Evolutionary conservation across 2,797 vertebrate species (phyloP).

Genomic region (Salarias fasciatus): DNA sequence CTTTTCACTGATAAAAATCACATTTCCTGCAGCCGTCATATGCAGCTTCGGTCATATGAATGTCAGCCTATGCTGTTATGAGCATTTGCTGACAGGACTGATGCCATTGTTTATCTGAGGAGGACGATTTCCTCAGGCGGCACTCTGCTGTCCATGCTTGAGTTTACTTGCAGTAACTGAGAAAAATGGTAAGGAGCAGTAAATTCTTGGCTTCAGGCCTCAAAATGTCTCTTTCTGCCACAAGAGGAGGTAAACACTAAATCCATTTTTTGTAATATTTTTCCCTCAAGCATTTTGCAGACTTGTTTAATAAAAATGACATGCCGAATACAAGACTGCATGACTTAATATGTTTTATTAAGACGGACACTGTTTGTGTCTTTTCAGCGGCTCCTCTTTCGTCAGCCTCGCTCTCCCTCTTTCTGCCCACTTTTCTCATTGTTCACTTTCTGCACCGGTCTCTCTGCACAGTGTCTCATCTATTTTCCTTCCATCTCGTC

Average conservation of each 20-base stretch:
- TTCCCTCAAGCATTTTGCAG: neutral
- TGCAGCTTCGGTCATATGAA: neutral
- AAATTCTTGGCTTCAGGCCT: neutral
- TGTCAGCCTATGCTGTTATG: neutral
- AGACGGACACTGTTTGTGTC: slow-evolving; percentile 8
- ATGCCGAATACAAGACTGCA: neutral
- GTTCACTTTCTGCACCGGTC: slow-evolving; percentile 43
- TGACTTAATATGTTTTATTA: neutral
- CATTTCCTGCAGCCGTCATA: neutral
- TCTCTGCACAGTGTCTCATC: slow-evolving; percentile 41
- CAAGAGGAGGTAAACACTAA: neutral
- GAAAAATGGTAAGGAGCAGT: neutral
- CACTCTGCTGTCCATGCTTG: slow-evolving; percentile 1
- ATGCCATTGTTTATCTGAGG: neutral
- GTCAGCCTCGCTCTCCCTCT: slow-evolving; percentile 22
- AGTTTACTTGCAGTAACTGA: neutral
- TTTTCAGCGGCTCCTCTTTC: slow-evolving; percentile 12
- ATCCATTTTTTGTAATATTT: neutral
- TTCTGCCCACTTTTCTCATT: slow-evolving; percentile 9
- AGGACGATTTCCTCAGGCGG: neutral
- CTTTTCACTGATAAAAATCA: neutral
- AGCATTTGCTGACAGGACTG: neutral
- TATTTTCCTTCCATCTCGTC: slow-evolving; percentile 36
- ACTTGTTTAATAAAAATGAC: neutral
- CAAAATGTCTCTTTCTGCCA: neutral